phyloP scores from a whole-genome alignment of 2,797 vertebrate species.

The Pelochelys cantorii region DNA sequence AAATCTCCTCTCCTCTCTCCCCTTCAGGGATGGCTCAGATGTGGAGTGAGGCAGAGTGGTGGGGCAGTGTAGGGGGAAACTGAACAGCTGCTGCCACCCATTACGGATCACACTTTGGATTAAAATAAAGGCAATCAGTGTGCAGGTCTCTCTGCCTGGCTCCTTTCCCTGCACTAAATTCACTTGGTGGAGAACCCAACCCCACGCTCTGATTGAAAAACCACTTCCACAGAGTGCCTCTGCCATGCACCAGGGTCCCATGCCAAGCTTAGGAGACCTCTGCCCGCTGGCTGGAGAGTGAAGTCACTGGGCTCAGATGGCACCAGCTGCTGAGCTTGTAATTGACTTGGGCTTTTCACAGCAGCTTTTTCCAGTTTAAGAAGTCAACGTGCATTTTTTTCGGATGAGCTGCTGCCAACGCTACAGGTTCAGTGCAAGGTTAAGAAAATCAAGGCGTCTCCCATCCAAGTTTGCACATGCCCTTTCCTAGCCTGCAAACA shows the following conservation, averaged over 20 bases:
- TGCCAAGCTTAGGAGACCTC: neutral
- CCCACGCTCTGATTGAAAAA: neutral
- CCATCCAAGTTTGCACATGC: neutral
- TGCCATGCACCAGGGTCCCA: neutral
- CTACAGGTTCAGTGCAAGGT: slow-evolving; percentile 54
- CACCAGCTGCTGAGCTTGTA: slow-evolving; percentile 20
- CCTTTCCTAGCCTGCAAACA: neutral
- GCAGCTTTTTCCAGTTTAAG: slow-evolving; percentile 18
- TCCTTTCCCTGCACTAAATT: slow-evolving; percentile 16
- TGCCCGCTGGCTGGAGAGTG: neutral
- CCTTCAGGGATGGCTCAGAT: neutral
- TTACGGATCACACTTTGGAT: slow-evolving; percentile 3
- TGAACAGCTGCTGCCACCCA: neutral
- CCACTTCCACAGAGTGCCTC: neutral
- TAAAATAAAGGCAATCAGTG: neutral
- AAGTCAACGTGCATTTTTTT: slow-evolving; percentile 7
- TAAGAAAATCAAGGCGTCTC: slow-evolving; percentile 46
- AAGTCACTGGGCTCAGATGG: neutral
- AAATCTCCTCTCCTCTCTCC: neutral
- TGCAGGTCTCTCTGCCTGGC: neutral
- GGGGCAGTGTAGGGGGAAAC: slow-evolving; percentile 8
- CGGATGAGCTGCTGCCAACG: slow-evolving; percentile 47
- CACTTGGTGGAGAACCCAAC: neutral
- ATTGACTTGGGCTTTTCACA: neutral
- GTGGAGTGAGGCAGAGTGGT: neutral